Base-by-base conservation (phyloP, 2,797 vertebrate species). In the Melanotaenia nigrans region DNA sequence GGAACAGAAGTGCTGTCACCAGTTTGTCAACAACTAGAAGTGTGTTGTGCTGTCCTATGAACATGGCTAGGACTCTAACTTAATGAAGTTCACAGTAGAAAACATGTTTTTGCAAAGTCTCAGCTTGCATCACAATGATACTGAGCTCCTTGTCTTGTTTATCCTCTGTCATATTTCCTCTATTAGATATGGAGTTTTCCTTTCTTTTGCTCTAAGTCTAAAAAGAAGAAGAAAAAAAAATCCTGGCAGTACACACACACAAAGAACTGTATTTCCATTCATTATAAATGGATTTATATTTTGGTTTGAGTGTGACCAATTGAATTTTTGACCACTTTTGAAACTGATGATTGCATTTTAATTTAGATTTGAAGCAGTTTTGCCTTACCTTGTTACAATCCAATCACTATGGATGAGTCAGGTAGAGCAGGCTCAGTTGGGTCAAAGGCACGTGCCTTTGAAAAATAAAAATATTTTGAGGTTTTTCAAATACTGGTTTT, bases 211-310 rank as follows among this genome's bases (percentile, higher is more conserved):
- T 65, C 57, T 36, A 64, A 71, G 70, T 78, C 40, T 47, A 74
- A 58, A 71, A 65, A 56, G 5, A 45, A 5, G 40, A 40, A 32
- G 61, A 47, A 28, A 75, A 55, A 32, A 0, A 14, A 61, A 74
- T 68, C 55, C 49, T 61, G 61, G 69, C 60, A 51, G 57, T 22
- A 55, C 14, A 56, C 22, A 35, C 42, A 24, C 42, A 22, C 32
- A 45, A 28, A 25, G 35, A 70, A 71, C 66, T 59, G 25, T 36
- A 68, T 84, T 77, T 78, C 36, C 71, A 70, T 77, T 86, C 53
- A 74, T 76, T 74, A 62, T 68, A 72, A 68, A 70, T 68, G 14
- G 68, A 77, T 80, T 79, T 62, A 56, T 56, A 61, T 77, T 87
- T 71, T 80, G 63, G 66, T 81, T 59, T 65, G 47, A 60, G 42